Evolutionary conservation across 2,888 invertebrate genomes (phyloP).

Genomic region (Xylocampa areola): DNA sequence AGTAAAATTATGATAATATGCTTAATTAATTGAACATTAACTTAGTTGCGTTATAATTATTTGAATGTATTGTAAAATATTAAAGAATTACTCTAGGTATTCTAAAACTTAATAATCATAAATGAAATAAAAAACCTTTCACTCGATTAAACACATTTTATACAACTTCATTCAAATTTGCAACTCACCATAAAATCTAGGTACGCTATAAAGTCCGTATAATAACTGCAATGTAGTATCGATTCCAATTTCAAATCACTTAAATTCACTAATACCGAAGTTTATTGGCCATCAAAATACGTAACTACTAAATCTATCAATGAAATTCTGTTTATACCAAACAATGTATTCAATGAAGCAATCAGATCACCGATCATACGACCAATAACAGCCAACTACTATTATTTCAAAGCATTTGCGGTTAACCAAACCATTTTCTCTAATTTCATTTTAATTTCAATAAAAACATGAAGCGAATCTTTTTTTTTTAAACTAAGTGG

Average conservation of each 20-base stretch:
- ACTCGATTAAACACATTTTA: no score
- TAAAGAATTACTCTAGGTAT: no score
- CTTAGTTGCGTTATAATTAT: no score
- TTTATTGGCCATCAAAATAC: constrained; percentile 41
- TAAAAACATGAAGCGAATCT: constrained; percentile 64
- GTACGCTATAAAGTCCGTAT: constrained; percentile 4
- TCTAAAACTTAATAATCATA: no score
- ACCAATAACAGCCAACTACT: constrained; percentile 52
- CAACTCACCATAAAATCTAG: not conserved
- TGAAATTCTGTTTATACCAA: constrained; percentile 28
- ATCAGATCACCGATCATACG: constrained; percentile 46
- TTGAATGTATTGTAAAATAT: no score
- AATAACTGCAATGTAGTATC: constrained; percentile 5
- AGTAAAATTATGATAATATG: no score
- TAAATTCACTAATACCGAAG: constrained; percentile 10
- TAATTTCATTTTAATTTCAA: constrained; percentile 82
- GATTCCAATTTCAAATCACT: constrained; percentile 20
- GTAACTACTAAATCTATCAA: constrained; percentile 44
- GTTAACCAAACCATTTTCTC: constrained; percentile 79
- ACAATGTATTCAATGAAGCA: constrained; percentile 51
- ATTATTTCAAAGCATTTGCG: constrained; percentile 71
- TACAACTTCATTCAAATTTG: not conserved
- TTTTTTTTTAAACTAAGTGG: constrained; percentile 61
- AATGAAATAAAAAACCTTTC: no score
- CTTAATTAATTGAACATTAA: no score